Evolutionary conservation across 2,113 vertebrate species (phyloP), one percentile per base, ranked within the genome.

Genomic region (Panthera tigris): DNA sequence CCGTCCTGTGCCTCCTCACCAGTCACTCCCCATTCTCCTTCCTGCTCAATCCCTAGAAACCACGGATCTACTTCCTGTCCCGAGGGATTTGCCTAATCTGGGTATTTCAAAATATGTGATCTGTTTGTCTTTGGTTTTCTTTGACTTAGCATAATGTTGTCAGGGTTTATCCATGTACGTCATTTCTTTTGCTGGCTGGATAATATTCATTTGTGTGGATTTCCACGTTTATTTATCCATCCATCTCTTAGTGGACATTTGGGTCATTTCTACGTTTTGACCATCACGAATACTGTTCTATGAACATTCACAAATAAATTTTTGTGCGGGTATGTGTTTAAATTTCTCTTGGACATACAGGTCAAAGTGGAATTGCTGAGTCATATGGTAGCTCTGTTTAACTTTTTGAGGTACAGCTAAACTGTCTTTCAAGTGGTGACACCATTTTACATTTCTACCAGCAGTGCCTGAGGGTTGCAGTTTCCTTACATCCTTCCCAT

Each of bases 1-100:
- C 27, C 18, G 2, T 39, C 50, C 27, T 27, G 4, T 39, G 23
- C 0, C 1, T 45, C 15, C 9, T 39, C 14, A 29, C 12, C 4
- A 76, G 3, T 63, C 52, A 78, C 33, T 29, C 8, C 4, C 7
- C 21, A 3, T 45, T 78, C 4, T 50, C 7, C 25, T 79, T 25
- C 79, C 7, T 3, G 11, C 5, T 69, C 33, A 92, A n/a, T 3
- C 1, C 15, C 5, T 66, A 55, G 41, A 81, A 45, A 48, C 8
- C 14, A 45, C 16, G n/a, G 15, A 33, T 65, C 5, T 29, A 16
- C 31, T 85, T 86, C 66, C 21, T 50, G 16, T 76, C 63, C n/a
- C 16, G 23, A 2, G 82, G 27, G 27, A 29, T 71, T 86, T 89
- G 15, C 27, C 31, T 73, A 50, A 79, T 92, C 36, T 74, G 27